Conservation (phyloP, 2,113 vertebrate species). For the Hippocampus barbouri region DNA sequence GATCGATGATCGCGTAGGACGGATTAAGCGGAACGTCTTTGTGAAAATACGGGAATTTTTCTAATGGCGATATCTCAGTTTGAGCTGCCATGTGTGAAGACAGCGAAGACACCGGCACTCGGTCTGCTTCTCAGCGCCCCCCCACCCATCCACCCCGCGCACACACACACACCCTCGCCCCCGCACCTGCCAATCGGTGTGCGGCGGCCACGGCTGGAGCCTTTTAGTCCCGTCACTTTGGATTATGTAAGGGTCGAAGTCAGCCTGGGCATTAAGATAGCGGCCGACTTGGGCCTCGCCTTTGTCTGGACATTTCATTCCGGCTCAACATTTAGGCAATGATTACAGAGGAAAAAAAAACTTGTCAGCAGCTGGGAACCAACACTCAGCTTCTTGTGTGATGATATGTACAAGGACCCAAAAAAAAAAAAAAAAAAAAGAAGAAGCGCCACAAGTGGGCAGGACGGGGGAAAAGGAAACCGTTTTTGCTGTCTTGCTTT, state of each 20-base stretch:
- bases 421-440: slow-evolving; percentile 2
- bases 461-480: background rate
- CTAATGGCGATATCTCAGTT: slow-evolving; percentile 4
- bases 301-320: slow-evolving; percentile 54
- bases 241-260: slow-evolving; percentile 50
- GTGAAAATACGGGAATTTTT: background rate
- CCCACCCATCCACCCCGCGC: background rate
- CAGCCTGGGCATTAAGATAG: slow-evolving; percentile 49
- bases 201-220: slow-evolving; percentile 41
- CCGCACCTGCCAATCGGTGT: slow-evolving; percentile 2
- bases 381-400: slow-evolving; percentile 12
- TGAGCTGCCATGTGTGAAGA: slow-evolving; percentile 4
- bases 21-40: background rate
- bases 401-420: slow-evolving; percentile 29
- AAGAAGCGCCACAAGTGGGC: background rate
- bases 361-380: slow-evolving; percentile 21
- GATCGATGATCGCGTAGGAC: background rate
- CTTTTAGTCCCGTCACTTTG: slow-evolving; percentile 46
- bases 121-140: slow-evolving; percentile 15
- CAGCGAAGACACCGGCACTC: slow-evolving; percentile 23
- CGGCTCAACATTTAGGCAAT: slow-evolving; percentile 39
- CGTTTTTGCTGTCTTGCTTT: background rate
- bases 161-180: no score
- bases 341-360: slow-evolving; percentile 27
- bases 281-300: slow-evolving; percentile 42